Evolutionary conservation across 2,113 vertebrate genomes (phyloP).

Genomic region (Eonycteris spelaea): DNA sequence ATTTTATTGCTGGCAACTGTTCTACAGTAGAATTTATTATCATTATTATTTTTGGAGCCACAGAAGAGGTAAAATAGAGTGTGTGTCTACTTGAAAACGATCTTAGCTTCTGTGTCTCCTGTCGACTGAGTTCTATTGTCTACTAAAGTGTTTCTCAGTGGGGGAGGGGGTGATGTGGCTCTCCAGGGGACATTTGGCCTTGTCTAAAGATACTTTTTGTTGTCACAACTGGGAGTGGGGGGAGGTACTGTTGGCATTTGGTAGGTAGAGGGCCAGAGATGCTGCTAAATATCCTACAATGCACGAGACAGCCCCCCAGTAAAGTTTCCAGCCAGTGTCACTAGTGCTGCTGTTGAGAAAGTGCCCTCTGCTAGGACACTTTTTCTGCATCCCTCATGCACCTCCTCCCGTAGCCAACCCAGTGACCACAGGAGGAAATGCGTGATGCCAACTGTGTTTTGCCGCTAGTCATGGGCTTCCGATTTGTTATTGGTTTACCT

Average conservation of each 20-base stretch:
- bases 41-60: background rate
- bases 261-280: background rate
- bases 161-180: background rate
- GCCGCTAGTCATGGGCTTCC: background rate
- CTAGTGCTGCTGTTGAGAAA: background rate
- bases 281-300: background rate
- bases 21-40: background rate
- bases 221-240: background rate
- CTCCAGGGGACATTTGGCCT: background rate
- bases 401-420: background rate
- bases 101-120: background rate
- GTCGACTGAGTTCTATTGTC: background rate
- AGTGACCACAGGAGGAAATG: background rate
- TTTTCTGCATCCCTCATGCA: background rate
- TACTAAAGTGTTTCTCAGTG: background rate
- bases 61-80: background rate
- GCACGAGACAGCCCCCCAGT: background rate
- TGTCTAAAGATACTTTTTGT: background rate
- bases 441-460: background rate
- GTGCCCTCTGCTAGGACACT: accelerated
- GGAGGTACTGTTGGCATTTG: background rate
- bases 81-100: background rate
- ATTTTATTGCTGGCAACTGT: background rate
- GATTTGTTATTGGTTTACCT: background rate
- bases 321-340: background rate